Percentiles rank a stretch among this genome's conserved stretches.
Conservation (phyloP, 2,888 invertebrate species). For the Acanthococcus lagerstroemiae region DNA sequence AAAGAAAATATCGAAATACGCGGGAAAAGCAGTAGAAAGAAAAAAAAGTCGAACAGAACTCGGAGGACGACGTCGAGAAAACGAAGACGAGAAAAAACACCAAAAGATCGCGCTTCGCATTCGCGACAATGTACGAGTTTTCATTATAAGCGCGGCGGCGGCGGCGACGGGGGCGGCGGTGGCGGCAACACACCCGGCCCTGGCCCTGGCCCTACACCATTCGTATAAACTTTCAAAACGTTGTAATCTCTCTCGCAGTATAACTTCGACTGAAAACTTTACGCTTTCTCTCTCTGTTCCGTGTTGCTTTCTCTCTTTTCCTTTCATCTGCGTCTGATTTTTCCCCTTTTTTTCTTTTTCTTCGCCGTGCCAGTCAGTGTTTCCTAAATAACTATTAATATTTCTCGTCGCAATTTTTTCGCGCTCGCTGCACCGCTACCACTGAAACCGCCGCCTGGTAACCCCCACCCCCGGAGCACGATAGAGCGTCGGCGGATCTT, state of each 20-base stretch:
- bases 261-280: constrained; percentile 30
- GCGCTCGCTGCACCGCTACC: too few relatives aligned
- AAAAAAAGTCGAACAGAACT: neutral
- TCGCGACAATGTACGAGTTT: constrained; percentile 25
- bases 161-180: constrained; percentile 6
- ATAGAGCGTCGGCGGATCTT: too few relatives aligned
- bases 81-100: neutral
- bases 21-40: constrained; percentile 6
- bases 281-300: constrained; percentile 24
- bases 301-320: constrained; percentile 23
- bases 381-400: constrained; percentile 26
- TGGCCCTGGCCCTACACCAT: too few relatives aligned
- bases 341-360: constrained; percentile 15
- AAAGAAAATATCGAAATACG: constrained; percentile 9
- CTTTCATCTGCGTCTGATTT: constrained; percentile 21
- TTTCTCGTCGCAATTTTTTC: constrained; percentile 1
- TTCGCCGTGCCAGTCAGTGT: constrained; percentile 13
- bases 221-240: constrained; percentile 31
- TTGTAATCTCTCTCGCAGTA: constrained; percentile 30
- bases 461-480: too few relatives aligned
- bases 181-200: constrained; percentile 19
- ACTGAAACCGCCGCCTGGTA: too few relatives aligned
- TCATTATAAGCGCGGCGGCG: constrained; percentile 12
- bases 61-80: neutral
- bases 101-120: constrained; percentile 21